These are phyloP conservation scores for Pomacea canaliculata DNA, from an alignment of 2,888 invertebrate species.

Conservation along the genomic window DNA sequence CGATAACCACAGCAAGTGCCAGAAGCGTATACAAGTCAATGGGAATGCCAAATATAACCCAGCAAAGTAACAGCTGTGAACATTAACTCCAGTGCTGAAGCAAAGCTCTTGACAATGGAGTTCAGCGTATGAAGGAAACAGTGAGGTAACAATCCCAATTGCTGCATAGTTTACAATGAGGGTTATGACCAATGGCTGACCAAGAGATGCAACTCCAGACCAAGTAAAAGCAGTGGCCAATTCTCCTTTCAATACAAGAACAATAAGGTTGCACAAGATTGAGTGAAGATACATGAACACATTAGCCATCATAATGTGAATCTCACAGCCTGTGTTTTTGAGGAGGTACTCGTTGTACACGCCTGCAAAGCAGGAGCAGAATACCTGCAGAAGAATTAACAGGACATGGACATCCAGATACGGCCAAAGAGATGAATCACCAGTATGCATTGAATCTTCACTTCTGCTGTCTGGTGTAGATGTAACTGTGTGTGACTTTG, in stretches of 20 bases:
- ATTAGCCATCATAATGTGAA: slow-evolving; percentile 93
- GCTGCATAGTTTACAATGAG: slow-evolving; percentile 91
- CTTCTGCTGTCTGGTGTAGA: not conserved
- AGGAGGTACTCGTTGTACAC: slow-evolving; percentile 95
- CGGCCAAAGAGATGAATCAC: too few relatives aligned
- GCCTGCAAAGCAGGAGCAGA: slow-evolving; percentile 93
- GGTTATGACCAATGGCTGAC: slow-evolving; percentile 77
- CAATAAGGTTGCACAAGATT: slow-evolving; percentile 87
- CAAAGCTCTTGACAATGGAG: slow-evolving; percentile 95
- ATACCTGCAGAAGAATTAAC: slow-evolving; percentile 77
- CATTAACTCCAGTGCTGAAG: slow-evolving; percentile 90
- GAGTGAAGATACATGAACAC: slow-evolving; percentile 96
- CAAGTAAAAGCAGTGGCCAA: slow-evolving; percentile 76
- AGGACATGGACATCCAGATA: slow-evolving; percentile 33
- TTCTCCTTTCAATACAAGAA: slow-evolving; percentile 80
- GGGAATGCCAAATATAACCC: slow-evolving; percentile 84
- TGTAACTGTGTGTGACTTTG: slow-evolving; percentile 14
- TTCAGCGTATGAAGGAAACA: slow-evolving; percentile 94
- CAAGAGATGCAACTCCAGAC: slow-evolving; percentile 65
- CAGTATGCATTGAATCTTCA: too few relatives aligned
- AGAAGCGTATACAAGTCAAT: slow-evolving; percentile 85
- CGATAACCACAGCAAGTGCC: slow-evolving; percentile 85
- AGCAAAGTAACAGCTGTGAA: slow-evolving; percentile 92
- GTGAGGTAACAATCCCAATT: slow-evolving; percentile 92
- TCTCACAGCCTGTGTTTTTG: slow-evolving; percentile 85